Conservation (phyloP, 1,140 invertebrate species). For the Drosophila ogumai region DNA sequence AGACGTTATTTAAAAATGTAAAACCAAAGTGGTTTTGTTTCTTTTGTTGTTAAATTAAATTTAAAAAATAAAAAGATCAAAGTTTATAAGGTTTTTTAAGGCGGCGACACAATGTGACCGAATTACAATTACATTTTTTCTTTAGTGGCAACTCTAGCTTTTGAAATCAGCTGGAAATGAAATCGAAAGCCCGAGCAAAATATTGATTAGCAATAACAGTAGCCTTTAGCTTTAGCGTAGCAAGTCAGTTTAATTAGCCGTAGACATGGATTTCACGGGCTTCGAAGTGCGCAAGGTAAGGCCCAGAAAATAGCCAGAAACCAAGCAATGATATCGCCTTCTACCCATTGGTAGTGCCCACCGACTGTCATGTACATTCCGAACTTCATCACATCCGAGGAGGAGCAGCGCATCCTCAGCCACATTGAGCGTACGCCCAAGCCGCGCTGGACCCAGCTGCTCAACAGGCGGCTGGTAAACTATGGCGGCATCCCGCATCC, state of each 20-base stretch:
- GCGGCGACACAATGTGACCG: background rate
- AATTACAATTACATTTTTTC: too few species aligned
- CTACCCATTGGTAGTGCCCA: conserved; percentile 87
- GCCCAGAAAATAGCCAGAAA: background rate
- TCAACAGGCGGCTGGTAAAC: conserved; percentile 96
- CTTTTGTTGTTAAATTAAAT: background rate
- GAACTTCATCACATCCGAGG: conserved; percentile 93
- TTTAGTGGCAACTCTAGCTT: background rate
- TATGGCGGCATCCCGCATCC: conserved; percentile 97
- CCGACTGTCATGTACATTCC: conserved; percentile 94
- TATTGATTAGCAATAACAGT: conserved; percentile 71
- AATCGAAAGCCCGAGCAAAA: conserved; percentile 55
- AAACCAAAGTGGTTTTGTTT: background rate
- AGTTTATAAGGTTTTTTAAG: background rate
- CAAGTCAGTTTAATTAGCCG: conserved; percentile 31
- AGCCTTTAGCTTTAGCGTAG: conserved; percentile 48
- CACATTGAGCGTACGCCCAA: conserved; percentile 93
- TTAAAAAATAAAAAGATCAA: background rate
- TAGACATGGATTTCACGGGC: conserved; percentile 78
- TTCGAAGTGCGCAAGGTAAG: conserved; percentile 78
- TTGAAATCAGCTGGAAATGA: conserved; percentile 34
- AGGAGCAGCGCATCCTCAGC: conserved; percentile 91
- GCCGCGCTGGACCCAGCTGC: conserved; percentile 98
- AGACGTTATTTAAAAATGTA: background rate
- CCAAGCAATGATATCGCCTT: background rate